A percentile compares a stretch with the other conserved stretches of the same genome.
These are phyloP conservation scores for Lerista edwardsae DNA, from an alignment of 2,797 vertebrate genomes.

Conservation along the genomic window DNA sequence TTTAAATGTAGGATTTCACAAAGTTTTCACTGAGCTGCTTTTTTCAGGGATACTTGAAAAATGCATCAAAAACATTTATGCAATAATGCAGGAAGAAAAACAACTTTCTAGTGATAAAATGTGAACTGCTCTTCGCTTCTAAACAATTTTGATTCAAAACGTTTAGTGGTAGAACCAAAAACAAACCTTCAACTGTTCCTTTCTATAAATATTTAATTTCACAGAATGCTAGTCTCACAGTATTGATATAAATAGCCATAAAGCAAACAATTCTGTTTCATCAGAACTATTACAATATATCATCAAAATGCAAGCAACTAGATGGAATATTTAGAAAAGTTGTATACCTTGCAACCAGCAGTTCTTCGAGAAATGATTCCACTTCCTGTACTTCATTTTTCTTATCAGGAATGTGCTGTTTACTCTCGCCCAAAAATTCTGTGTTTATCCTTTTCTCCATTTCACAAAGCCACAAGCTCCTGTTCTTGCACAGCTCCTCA, in stretches of 20 bases:
- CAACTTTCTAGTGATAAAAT: neutral
- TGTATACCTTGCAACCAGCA: conserved; percentile 89
- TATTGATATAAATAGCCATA: neutral
- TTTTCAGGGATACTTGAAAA: neutral
- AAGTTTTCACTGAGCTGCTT: neutral
- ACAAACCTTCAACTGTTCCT: neutral
- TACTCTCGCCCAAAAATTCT: conserved; percentile 86
- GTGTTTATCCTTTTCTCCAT: conserved; percentile 89
- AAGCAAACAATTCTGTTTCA: conserved; percentile 3
- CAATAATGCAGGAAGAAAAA: neutral
- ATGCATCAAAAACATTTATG: neutral
- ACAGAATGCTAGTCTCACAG: neutral
- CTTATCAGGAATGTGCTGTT: conserved; percentile 85
- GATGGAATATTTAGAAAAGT: neutral
- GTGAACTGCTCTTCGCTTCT: neutral
- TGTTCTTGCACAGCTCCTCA: conserved; percentile 88
- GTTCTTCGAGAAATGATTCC: conserved; percentile 91
- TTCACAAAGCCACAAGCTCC: conserved; percentile 88
- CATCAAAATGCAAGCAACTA: conserved; percentile 11
- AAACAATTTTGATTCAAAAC: neutral
- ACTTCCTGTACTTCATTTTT: conserved; percentile 89
- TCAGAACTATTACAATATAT: conserved; percentile 6
- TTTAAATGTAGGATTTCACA: neutral
- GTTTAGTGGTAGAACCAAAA: neutral
- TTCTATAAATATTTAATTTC: neutral